Evolutionary conservation across 2,797 vertebrate genomes (phyloP).

Genomic region (Enteromius mattozi): DNA sequence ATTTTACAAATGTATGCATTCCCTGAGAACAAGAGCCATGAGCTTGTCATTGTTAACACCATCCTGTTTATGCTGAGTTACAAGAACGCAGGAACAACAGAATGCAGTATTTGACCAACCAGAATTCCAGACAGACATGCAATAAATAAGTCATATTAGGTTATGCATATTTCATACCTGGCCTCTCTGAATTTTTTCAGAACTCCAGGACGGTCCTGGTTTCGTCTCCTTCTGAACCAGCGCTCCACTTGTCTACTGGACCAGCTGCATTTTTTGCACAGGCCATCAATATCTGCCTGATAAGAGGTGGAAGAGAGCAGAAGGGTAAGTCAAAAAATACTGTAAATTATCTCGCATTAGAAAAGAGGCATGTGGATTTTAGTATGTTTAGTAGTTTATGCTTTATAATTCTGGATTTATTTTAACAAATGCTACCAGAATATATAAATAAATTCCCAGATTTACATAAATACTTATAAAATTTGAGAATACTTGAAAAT

Average conservation of each 20-base stretch:
- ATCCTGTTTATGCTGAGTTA: neutral
- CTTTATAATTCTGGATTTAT: neutral
- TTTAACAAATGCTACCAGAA: neutral
- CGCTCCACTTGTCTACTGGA: slow-evolving; percentile 84
- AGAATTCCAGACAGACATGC: neutral
- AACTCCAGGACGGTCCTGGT: slow-evolving; percentile 84
- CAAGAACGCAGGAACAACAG: neutral
- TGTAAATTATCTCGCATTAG: neutral
- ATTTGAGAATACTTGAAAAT: too few relatives aligned
- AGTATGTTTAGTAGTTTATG: neutral
- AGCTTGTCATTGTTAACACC: neutral
- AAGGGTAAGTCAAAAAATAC: neutral
- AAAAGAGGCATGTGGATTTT: neutral
- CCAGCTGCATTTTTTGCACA: slow-evolving; percentile 91
- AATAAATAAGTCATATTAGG: neutral
- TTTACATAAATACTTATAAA: neutral
- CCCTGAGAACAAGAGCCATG: neutral
- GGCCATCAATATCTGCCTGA: slow-evolving; percentile 84
- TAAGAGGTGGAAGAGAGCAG: slow-evolving; percentile 28
- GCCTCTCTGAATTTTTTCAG: slow-evolving; percentile 92
- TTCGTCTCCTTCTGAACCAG: slow-evolving; percentile 89
- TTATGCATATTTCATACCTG: slow-evolving; percentile 74
- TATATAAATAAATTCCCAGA: neutral
- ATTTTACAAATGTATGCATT: neutral
- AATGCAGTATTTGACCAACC: neutral